phyloP scores from a whole-genome alignment of 2,888 invertebrate species.

The Mallateleia sp. region DNA sequence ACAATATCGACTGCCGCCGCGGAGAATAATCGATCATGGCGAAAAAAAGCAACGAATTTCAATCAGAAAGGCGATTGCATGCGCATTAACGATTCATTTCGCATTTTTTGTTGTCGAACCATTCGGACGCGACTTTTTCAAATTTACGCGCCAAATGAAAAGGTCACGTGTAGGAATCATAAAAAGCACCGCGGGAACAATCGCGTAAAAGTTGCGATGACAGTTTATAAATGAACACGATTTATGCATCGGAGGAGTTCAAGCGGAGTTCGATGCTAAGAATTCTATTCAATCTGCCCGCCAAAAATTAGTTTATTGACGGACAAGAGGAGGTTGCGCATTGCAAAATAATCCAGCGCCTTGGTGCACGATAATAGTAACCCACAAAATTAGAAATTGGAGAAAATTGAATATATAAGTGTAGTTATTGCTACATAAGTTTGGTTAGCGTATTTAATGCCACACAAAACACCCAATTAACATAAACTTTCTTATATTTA shows the following conservation, averaged over 20 bases:
- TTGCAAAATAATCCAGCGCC: too few species aligned
- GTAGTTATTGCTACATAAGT: too few species aligned
- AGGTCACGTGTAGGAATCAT: constrained; percentile 58
- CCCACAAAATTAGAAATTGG: too few species aligned
- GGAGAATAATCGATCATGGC: constrained; percentile 59
- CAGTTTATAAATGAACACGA: constrained; percentile 47
- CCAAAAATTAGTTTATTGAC: constrained; percentile 24
- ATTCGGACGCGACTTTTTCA: constrained; percentile 20
- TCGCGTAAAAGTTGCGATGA: constrained; percentile 50
- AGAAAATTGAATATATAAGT: too few species aligned
- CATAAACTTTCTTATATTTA: too few species aligned
- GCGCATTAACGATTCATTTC: constrained; percentile 67
- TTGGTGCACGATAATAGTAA: too few species aligned
- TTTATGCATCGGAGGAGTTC: constrained; percentile 35
- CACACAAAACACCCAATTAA: too few species aligned
- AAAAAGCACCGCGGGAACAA: constrained; percentile 49
- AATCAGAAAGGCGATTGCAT: constrained; percentile 51
- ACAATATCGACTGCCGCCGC: constrained; percentile 59
- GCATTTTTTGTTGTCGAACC: constrained; percentile 37
- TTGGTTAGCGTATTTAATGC: too few species aligned
- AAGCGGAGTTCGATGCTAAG: background rate
- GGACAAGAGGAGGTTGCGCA: background rate
- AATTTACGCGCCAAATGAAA: constrained; percentile 42
- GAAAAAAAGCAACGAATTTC: constrained; percentile 68
- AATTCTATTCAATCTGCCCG: constrained; percentile 46